A percentile compares a stretch with the other conserved stretches of the same genome.
These are phyloP conservation scores for Pseudochirops corinnae DNA, from an alignment of 2,797 vertebrate species.

Conservation along the genomic window DNA sequence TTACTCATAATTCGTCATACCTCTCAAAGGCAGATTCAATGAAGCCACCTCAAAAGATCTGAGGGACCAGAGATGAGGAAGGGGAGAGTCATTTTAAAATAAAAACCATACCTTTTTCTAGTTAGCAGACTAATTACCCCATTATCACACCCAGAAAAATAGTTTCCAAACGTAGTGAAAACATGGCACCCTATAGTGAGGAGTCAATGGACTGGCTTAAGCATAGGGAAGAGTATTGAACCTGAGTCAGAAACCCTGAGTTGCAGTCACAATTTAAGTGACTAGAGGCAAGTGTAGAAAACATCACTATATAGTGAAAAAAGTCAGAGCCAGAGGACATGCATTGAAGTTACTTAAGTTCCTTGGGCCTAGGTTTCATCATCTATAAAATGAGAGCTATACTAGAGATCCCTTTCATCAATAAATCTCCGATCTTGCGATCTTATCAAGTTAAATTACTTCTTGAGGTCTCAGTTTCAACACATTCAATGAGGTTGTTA, in stretches of 20 bases:
- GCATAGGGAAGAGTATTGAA: not conserved
- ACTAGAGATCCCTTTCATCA: not conserved
- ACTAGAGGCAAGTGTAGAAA: not conserved
- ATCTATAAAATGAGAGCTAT: not conserved
- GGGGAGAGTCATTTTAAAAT: not conserved
- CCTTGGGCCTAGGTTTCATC: not conserved
- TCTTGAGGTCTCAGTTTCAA: not conserved
- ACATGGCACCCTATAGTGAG: not conserved
- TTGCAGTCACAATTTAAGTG: not conserved
- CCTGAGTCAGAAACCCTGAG: not conserved
- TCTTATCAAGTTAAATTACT: not conserved
- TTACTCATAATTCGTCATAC: conserved; percentile 59
- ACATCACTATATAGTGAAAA: not conserved
- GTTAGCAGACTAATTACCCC: not conserved
- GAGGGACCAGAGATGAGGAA: not conserved
- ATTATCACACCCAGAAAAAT: not conserved
- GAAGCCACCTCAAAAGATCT: conserved; percentile 48
- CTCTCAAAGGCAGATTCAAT: conserved; percentile 50
- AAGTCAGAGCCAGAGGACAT: not conserved
- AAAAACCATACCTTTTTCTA: not conserved
- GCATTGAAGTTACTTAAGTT: not conserved
- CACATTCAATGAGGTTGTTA: not conserved
- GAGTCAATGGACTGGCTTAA: not conserved
- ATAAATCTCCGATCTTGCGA: not conserved
- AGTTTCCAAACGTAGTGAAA: not conserved